Percentiles rank a stretch among this genome's conserved stretches.
These are phyloP conservation scores for Morone chrysops DNA, from an alignment of 2,113 vertebrate species.

Conservation along the genomic window DNA sequence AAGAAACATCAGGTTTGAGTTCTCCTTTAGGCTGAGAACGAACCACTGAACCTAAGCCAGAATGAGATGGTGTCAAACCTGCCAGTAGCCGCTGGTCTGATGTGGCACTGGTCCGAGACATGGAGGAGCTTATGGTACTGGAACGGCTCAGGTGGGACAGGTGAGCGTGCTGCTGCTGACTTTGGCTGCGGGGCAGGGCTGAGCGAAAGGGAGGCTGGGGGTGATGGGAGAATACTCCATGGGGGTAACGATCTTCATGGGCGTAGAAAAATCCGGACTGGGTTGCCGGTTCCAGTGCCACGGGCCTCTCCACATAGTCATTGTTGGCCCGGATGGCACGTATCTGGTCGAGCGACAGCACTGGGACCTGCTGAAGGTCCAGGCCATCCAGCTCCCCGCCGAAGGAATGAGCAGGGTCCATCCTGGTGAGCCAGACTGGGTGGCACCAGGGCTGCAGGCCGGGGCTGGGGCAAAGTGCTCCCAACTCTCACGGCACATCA, in stretches of 20 bases:
- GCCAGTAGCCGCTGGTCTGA: constrained; percentile 95
- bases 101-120: constrained; percentile 92
- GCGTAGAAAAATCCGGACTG: constrained; percentile 87
- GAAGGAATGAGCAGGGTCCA: constrained; percentile 80
- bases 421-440: constrained; percentile 66
- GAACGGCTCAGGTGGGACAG: constrained; percentile 92
- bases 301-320: constrained; percentile 96
- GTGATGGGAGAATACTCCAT: constrained; percentile 78
- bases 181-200: constrained; percentile 88
- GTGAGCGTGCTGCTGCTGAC: constrained; percentile 89
- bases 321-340: constrained; percentile 93
- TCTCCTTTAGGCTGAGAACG: constrained; percentile 90
- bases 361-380: constrained; percentile 89
- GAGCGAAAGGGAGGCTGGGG: constrained; percentile 58
- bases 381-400: constrained; percentile 88
- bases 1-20: constrained; percentile 84
- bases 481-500: constrained; percentile 89
- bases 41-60: constrained; percentile 85
- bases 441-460: constrained; percentile 57
- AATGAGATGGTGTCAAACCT: constrained; percentile 89
- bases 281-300: constrained; percentile 80
- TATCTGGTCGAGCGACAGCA: constrained; percentile 96
- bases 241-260: constrained; percentile 80
- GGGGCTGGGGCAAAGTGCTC: constrained; percentile 58
- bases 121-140: constrained; percentile 96